Percentiles rank a stretch among this genome's conserved stretches.
These are phyloP conservation scores for Aproaerema taeniolella DNA, from an alignment of 2,888 invertebrate species.

Conservation along the genomic window DNA sequence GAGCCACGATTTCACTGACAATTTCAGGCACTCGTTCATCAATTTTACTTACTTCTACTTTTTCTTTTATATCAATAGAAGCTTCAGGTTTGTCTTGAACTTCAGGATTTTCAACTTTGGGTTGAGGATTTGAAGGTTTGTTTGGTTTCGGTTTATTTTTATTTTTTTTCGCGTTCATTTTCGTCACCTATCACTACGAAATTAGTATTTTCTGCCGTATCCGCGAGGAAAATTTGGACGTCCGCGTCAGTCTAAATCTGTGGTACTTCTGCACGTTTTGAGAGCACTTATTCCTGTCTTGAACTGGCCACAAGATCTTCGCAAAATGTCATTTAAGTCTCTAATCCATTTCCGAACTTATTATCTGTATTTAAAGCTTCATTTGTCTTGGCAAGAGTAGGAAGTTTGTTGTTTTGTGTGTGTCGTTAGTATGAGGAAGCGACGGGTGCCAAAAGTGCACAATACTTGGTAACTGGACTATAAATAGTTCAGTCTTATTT, in stretches of 20 bases:
- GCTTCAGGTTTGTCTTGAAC: constrained; percentile 22
- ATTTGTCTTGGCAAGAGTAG: constrained; percentile 8
- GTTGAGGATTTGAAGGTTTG: constrained; percentile 35
- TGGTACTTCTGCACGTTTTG: constrained; percentile 59
- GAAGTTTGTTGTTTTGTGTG: constrained; percentile 21
- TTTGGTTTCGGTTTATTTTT: constrained; percentile 54
- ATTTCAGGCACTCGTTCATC: constrained; percentile 34
- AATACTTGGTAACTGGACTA: constrained; percentile 27
- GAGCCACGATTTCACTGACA: constrained; percentile 27
- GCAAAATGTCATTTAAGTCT: constrained; percentile 52
- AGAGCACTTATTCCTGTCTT: constrained; percentile 52
- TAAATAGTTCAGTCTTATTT: constrained; percentile 24
- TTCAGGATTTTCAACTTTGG: constrained; percentile 24
- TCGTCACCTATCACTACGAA: constrained; percentile 12
- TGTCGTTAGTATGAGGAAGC: constrained; percentile 37
- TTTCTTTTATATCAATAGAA: constrained; percentile 13
- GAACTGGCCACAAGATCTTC: constrained; percentile 44
- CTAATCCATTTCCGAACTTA: constrained; percentile 7
- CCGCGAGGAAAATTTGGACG: constrained; percentile 26
- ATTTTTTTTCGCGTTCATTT: constrained; percentile 58
- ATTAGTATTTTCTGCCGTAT: neutral
- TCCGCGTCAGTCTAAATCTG: constrained; percentile 56
- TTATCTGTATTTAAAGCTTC: constrained; percentile 15
- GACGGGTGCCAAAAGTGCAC: constrained; percentile 41
- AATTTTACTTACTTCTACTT: constrained; percentile 11